Percentiles rank a stretch among this genome's conserved stretches.
Conservation (phyloP, 2,888 invertebrate species). For the Acrobasis repandana region DNA sequence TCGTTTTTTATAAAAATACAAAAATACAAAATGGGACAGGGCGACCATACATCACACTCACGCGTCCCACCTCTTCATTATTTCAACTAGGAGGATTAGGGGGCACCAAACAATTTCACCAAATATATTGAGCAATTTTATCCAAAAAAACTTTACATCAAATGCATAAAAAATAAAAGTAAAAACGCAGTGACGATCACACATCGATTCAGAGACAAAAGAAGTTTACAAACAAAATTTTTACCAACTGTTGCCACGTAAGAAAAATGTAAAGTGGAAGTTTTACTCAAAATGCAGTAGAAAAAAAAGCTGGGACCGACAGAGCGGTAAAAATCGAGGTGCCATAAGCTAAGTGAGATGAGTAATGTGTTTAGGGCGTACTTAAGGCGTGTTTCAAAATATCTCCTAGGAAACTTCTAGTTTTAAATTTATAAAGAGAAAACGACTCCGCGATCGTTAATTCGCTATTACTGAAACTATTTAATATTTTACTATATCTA, state of each 20-base stretch:
- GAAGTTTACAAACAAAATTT: conserved; percentile 43
- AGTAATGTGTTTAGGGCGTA: conserved; percentile 49
- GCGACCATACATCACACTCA: conserved; percentile 69
- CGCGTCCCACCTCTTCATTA: conserved; percentile 63
- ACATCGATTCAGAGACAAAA: conserved; percentile 29
- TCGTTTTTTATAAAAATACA: conserved; percentile 81
- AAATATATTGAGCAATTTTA: conserved; percentile 76
- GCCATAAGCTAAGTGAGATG: conserved; percentile 49
- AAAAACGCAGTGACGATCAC: conserved; percentile 55
- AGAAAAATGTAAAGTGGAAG: conserved; percentile 41
- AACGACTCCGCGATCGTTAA: conserved; percentile 49
- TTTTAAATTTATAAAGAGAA: conserved; percentile 48
- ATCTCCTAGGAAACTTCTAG: conserved; percentile 46
- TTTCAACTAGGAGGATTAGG: conserved; percentile 64
- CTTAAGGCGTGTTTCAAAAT: conserved; percentile 58
- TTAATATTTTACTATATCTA: conserved; percentile 46
- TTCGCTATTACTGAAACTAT: conserved; percentile 54
- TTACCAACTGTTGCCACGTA: conserved; percentile 53
- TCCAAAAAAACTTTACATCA: conserved; percentile 56
- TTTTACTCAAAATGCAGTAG: conserved; percentile 38
- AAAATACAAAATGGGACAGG: conserved; percentile 83
- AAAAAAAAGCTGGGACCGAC: conserved; percentile 29
- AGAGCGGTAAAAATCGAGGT: conserved; percentile 40
- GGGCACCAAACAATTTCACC: conserved; percentile 68
- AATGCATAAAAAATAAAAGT: conserved; percentile 31